Evolutionary conservation across 2,888 invertebrate genomes (phyloP), one percentile per base, ranked within the genome.

Genomic region (Drosophila pullipes): DNA sequence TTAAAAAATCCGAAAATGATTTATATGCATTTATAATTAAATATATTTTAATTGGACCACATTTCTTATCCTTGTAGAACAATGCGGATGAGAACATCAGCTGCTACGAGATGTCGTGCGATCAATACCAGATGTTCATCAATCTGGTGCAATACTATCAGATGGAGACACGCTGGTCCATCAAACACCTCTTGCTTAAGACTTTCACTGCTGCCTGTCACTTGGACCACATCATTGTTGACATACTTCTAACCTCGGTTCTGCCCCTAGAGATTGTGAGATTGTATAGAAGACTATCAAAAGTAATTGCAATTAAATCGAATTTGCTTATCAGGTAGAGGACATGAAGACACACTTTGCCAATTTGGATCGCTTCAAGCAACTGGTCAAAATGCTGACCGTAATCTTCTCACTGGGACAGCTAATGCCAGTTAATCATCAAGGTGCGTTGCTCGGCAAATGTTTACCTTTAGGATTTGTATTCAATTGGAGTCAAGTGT

Each of bases 131-230:
- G 71, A 97, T 96, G 83, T 96, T 98, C 28, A 96, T 96, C 50
- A 96, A 97, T 66, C 94, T 99, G 69, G 97, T 98, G 65, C 97
- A 97, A 91, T 99, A 98, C 94, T 99, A 98, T 93, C 99, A 99
- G 94, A 98, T 98, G 98, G 99, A 98, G 93, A 96, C 97, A 1
- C 94, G 97, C 76, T 97, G 97, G 97, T 96, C 96, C 0, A 96
- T 98, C 71, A 95, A 98, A 76, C 96, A 97, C 90, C 94, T 97
- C 13, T 94, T 98, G 50, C 94, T 98, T 67, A 95, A 98, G 94
- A 96, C 97, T 10, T 98, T 98, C 93, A 97, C 97, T 28, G 96
- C 97, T 37, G 96, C 98, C 95, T 98, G 98, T 91, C 96, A 96
- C 37, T 94, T 98, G 73, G 97, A 98, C 93, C 95, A 96, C 68